These are phyloP conservation scores for Ptychodera flava DNA, from an alignment of 35 echinoderm and acorn worm species.

Conservation along the genomic window DNA sequence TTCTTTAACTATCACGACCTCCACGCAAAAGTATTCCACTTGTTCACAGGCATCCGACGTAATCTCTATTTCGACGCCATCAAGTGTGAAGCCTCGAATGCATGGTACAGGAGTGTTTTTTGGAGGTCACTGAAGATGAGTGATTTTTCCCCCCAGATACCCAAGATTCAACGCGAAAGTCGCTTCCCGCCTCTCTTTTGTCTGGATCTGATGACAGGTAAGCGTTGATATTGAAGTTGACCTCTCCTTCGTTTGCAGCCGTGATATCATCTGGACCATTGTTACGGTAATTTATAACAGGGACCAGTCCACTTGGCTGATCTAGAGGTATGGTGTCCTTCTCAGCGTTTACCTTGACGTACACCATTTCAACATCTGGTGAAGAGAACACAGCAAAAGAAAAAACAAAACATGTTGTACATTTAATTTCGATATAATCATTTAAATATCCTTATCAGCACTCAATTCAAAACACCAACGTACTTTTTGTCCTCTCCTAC, in stretches of 20 bases:
- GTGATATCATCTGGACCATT: neutral
- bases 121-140: neutral
- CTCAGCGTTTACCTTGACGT: neutral
- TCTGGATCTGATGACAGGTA: neutral
- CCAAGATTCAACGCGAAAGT: neutral
- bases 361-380: neutral
- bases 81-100: neutral
- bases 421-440: no score
- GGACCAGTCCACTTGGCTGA: neutral
- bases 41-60: neutral
- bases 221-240: neutral
- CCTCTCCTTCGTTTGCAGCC: neutral
- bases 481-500: no score
- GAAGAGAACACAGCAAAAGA: no score
- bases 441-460: no score
- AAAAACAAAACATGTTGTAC: no score
- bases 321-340: neutral
- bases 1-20: neutral
- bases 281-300: neutral
- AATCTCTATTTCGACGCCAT: neutral
- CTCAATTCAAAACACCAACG: no score
- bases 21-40: neutral
- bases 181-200: neutral
- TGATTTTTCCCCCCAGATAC: neutral
- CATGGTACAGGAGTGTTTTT: neutral